phyloP scores from a whole-genome alignment of 2,888 invertebrate genomes.

The Netelia fuscicornis region DNA sequence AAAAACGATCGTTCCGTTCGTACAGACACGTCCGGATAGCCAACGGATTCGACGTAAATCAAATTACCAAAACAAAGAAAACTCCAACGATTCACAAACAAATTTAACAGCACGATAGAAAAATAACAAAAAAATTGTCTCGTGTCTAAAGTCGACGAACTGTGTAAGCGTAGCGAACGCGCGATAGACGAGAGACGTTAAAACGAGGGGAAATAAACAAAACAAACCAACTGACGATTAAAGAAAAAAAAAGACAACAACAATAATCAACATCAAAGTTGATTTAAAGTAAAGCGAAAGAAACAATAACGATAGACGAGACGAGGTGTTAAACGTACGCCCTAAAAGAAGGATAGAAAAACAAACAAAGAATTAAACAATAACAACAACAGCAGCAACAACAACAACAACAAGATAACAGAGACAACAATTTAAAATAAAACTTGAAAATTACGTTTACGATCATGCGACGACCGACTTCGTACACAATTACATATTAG shows the following conservation, averaged over 20 bases:
- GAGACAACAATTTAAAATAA: slow-evolving; percentile 38
- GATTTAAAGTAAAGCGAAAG: background rate
- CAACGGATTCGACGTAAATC: too few species aligned
- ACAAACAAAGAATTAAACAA: too few species aligned
- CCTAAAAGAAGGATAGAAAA: slow-evolving; percentile 15
- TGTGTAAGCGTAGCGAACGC: slow-evolving; percentile 32
- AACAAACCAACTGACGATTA: background rate
- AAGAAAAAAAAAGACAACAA: slow-evolving; percentile 12
- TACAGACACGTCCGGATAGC: too few species aligned
- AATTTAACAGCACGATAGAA: background rate
- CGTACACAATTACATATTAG: slow-evolving; percentile 83
- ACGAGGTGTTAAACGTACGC: slow-evolving; percentile 37
- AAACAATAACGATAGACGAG: slow-evolving; percentile 28
- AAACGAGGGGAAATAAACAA: slow-evolving; percentile 1
- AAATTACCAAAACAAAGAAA: slow-evolving; percentile 21
- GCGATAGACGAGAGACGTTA: slow-evolving; percentile 34
- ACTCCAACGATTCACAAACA: background rate
- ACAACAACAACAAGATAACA: slow-evolving; percentile 21
- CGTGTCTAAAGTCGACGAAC: slow-evolving; percentile 16
- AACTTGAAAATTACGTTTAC: slow-evolving; percentile 74
- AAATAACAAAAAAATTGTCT: background rate
- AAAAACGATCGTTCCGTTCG: background rate
- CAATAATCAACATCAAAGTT: too few species aligned
- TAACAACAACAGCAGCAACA: background rate
- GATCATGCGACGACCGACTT: slow-evolving; percentile 82